phyloP scores from a whole-genome alignment of 2,888 invertebrate species.

The Tolmerus cingulatus region DNA sequence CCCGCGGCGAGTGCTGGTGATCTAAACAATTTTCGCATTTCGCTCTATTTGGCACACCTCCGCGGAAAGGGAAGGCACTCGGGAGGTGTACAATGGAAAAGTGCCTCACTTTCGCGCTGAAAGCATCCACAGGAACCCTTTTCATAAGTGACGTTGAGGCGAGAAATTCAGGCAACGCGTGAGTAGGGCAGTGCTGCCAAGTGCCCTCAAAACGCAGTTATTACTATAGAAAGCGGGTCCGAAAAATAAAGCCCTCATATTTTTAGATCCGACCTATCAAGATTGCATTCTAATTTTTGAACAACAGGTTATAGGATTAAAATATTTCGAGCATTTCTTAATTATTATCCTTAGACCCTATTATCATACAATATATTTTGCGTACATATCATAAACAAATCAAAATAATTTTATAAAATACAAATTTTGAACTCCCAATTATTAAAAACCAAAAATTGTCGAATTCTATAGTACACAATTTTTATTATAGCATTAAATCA shows the following conservation, averaged over 20 bases:
- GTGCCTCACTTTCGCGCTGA: not conserved
- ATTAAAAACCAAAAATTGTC: no score
- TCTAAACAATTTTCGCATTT: not conserved
- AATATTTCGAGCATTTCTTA: no score
- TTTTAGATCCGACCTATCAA: not conserved
- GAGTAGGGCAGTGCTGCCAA: not conserved
- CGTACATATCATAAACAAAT: no score
- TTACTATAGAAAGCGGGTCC: not conserved
- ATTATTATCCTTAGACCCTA: no score
- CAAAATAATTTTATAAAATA: no score
- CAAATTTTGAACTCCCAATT: no score
- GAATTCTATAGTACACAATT: no score
- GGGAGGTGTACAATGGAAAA: not conserved
- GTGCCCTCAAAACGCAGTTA: not conserved
- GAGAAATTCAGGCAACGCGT: not conserved
- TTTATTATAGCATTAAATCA: no score
- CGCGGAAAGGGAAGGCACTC: not conserved
- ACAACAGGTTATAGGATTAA: no score
- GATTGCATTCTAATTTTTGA: not conserved
- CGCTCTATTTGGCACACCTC: not conserved
- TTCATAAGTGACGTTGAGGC: not conserved
- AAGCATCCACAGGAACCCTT: not conserved
- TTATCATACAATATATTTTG: no score
- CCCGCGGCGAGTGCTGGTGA: not conserved
- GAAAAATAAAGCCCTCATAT: not conserved